phyloP scores from a whole-genome alignment of 2,797 vertebrate genomes.

The Miichthys miiuy region DNA sequence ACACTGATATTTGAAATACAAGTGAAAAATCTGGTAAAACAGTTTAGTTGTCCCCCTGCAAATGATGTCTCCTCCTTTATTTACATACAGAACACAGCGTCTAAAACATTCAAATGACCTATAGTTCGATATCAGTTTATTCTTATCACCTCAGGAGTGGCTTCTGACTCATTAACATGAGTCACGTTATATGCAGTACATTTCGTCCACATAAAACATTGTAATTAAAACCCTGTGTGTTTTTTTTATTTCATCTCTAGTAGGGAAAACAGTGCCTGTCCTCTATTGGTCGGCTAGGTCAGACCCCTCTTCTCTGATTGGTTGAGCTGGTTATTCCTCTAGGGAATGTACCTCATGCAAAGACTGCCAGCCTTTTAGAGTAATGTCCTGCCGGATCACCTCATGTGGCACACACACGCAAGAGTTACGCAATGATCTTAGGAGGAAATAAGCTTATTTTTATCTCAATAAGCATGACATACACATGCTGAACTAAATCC shows the following conservation, averaged over 20 bases:
- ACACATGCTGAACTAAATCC: background rate
- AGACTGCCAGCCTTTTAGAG: slow-evolving; percentile 29
- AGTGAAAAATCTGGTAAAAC: background rate
- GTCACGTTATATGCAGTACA: background rate
- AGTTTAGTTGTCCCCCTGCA: background rate
- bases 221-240: slow-evolving; percentile 16
- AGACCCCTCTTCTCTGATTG: slow-evolving; percentile 80
- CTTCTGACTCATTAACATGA: slow-evolving; percentile 19
- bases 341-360: slow-evolving; percentile 40
- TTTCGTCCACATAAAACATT: slow-evolving; percentile 4
- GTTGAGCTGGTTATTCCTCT: slow-evolving; percentile 46
- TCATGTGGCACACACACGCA: background rate
- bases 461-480: background rate
- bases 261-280: slow-evolving; percentile 11
- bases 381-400: slow-evolving; percentile 11
- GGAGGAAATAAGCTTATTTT: slow-evolving; percentile 20
- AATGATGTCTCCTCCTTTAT: background rate
- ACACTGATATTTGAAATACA: slow-evolving; percentile 11
- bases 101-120: slow-evolving; percentile 1
- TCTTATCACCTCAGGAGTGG: background rate
- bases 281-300: slow-evolving; percentile 73
- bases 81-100: background rate
- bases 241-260: slow-evolving; percentile 2
- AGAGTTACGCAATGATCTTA: slow-evolving; percentile 61
- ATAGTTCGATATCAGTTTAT: background rate